Base-by-base conservation (phyloP, 2,888 invertebrate species). In the Agrotis ipsilon region DNA sequence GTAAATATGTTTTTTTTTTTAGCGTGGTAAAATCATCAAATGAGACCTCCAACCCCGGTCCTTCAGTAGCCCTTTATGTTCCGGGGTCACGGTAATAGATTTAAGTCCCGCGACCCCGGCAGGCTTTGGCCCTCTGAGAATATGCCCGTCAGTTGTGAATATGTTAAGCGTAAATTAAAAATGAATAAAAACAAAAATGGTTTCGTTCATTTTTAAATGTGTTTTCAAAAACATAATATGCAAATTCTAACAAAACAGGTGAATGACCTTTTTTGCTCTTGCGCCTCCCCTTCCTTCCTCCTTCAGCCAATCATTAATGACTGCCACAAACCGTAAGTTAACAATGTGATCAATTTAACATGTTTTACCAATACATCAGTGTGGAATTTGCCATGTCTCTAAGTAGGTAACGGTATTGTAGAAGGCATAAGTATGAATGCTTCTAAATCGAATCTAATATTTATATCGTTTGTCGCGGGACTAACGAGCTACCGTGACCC, bases 271-370 rank as follows among this genome's bases (percentile, higher is more conserved):
- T 32, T 32, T 32, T 32, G 5, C 6, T 32, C 32, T 3, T 32
- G 32, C 6, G n/a, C n/a, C n/a, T n/a, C 32, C 3, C 5, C 32
- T 6, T 32, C 32, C 32, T 32, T 32, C 32, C 4, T 32, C 32
- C 32, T 32, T 3, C 32, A 32, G 13, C 54, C n/a, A 13, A 9
- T 32, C 18, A 55, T n/a, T 32, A 32, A 55, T 32, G n/a, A 19
- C 32, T 32, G 55, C 32, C 32, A n/a, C 32, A 32, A 32, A 55
- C 32, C 2, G 32, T 32, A 32, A n/a, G 32, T 55, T n/a, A 14
- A 32, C 27, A 55, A 55, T n/a, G n/a, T 55, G n/a, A 55, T 55
- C 6, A 55, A 55, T 55, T 55, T 55, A 55, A 2, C 55, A 32
- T 55, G 55, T 32, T 55, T 6, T 32, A 14, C 32, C 55, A 32